Evolutionary conservation across 1,140 invertebrate species (phyloP).

Genomic region (Bombus confusus): DNA sequence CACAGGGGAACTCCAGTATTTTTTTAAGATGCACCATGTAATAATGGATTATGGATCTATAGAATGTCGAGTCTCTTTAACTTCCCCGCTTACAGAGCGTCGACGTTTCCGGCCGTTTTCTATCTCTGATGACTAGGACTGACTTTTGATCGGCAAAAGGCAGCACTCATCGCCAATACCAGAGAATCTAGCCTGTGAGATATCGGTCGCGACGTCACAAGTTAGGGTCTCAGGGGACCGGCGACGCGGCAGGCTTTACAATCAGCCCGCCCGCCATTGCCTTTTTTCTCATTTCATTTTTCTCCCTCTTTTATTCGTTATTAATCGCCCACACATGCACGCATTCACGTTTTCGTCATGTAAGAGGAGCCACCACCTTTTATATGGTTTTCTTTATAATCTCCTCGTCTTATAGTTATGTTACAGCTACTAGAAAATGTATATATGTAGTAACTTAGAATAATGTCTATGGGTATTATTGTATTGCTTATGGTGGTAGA

Average conservation of each 20-base stretch:
- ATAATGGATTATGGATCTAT: neutral
- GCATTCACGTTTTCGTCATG: neutral
- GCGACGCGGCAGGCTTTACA: constrained; percentile 82
- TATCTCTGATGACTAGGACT: constrained; percentile 76
- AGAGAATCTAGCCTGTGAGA: constrained; percentile 89
- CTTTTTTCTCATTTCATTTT: constrained; percentile 47
- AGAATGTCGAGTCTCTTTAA: constrained; percentile 24
- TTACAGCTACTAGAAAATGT: neutral
- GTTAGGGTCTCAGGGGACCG: constrained; percentile 90
- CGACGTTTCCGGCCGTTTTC: constrained; percentile 50
- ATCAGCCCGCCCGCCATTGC: constrained; percentile 79
- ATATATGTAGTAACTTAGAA: neutral
- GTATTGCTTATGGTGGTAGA: neutral
- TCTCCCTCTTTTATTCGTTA: neutral
- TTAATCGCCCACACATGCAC: neutral
- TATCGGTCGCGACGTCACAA: constrained; percentile 86
- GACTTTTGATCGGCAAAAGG: constrained; percentile 80
- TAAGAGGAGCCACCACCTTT: constrained; percentile 18
- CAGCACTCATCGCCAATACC: constrained; percentile 85
- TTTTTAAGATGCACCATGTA: neutral
- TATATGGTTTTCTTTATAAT: neutral
- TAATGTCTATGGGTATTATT: neutral
- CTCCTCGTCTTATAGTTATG: neutral
- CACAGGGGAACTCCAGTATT: neutral
- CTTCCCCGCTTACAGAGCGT: constrained; percentile 29